These are phyloP conservation scores for Plagodis pulveraria DNA, from an alignment of 2,888 invertebrate species.

Conservation along the genomic window DNA sequence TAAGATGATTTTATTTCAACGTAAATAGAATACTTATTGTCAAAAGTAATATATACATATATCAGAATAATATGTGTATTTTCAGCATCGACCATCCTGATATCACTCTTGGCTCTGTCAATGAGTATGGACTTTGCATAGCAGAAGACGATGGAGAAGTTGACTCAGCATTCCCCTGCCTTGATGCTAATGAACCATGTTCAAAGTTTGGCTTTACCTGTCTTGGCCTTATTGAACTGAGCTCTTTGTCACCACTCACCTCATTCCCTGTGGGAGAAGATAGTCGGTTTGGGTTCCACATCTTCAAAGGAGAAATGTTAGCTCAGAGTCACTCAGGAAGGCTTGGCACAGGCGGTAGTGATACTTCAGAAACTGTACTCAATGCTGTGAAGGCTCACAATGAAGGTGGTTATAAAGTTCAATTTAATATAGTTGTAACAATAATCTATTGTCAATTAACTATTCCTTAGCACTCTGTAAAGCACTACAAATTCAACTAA, in stretches of 20 bases:
- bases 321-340: constrained; percentile 67
- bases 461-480: too few relatives aligned
- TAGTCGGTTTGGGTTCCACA: constrained; percentile 10
- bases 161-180: constrained; percentile 95
- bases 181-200: constrained; percentile 94
- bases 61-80: neutral
- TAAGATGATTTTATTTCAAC: too few relatives aligned
- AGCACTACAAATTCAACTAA: too few relatives aligned
- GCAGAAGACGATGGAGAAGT: constrained; percentile 98
- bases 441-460: too few relatives aligned
- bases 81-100: constrained; percentile 87
- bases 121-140: constrained; percentile 94
- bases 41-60: too few relatives aligned
- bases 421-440: neutral
- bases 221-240: constrained; percentile 90
- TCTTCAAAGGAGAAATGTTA: constrained; percentile 62
- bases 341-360: constrained; percentile 75
- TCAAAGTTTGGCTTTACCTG: constrained; percentile 97
- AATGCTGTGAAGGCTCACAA: constrained; percentile 75
- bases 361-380: constrained; percentile 74
- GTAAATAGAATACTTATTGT: too few relatives aligned
- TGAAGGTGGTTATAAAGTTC: constrained; percentile 60
- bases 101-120: constrained; percentile 85
- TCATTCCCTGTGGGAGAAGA: constrained; percentile 14
- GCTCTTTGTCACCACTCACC: constrained; percentile 29